Percentiles rank a stretch among this genome's conserved stretches.
phyloP scores from a whole-genome alignment of 1,140 invertebrate species.

The Coenobita brevimanus region DNA sequence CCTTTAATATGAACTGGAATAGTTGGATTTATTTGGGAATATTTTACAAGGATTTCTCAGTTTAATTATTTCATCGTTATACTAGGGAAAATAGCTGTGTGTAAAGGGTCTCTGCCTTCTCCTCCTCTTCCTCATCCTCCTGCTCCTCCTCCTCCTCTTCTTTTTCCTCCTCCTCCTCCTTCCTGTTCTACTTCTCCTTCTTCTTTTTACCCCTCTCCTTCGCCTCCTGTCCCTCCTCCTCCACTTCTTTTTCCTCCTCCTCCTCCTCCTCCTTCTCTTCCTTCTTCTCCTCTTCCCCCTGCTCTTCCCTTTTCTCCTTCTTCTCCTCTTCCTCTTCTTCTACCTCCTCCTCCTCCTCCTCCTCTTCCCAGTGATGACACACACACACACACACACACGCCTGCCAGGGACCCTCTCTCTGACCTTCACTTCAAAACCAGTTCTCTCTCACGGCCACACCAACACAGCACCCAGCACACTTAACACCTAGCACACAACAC shows the following conservation, averaged over 20 bases:
- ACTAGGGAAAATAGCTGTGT: no score
- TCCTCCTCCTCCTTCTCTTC: background rate
- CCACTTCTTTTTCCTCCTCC: background rate
- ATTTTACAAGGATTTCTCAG: no score
- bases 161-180: background rate
- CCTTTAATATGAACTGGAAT: no score
- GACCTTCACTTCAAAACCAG: no score
- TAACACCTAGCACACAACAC: no score
- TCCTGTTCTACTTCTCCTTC: background rate
- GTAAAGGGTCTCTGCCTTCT: background rate
- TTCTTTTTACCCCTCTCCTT: background rate
- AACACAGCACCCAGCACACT: no score
- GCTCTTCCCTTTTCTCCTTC: background rate
- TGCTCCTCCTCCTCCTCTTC: background rate
- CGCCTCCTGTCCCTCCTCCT: background rate
- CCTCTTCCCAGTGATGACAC: no score
- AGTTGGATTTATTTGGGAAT: no score
- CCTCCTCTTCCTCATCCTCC: background rate
- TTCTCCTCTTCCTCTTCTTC: background rate
- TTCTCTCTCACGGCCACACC: no score
- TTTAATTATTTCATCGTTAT: no score
- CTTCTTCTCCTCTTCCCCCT: background rate
- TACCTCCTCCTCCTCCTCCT: background rate
- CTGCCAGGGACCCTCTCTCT: no score
- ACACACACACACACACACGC: no score